A percentile compares a stretch with the other conserved stretches of the same genome.
These are phyloP conservation scores for Lagria hirta DNA, from an alignment of 2,888 invertebrate species.

Conservation along the genomic window DNA sequence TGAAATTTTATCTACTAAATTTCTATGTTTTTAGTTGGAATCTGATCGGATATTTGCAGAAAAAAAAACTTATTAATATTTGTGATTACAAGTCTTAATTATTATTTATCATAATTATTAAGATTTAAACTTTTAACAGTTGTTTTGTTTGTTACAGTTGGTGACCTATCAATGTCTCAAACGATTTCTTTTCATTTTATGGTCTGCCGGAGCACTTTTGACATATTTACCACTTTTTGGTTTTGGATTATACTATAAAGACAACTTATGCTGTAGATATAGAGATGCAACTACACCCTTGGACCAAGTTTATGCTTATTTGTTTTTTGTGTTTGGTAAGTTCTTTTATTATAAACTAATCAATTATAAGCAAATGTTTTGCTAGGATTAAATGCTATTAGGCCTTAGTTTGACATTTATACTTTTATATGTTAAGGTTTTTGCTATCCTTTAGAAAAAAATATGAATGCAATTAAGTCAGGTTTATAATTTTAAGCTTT, in stretches of 20 bases:
- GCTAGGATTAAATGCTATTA: no score
- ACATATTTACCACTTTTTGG: conserved; percentile 76
- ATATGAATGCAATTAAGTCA: no score
- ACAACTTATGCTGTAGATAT: conserved; percentile 66
- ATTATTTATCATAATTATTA: no score
- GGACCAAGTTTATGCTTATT: conserved; percentile 74
- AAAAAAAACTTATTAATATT: no score
- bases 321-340: conserved; percentile 77
- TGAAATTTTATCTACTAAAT: no score
- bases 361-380: conserved; percentile 3
- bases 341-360: conserved; percentile 19
- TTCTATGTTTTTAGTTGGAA: no score
- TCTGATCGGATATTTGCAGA: no score
- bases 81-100: no score
- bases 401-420: no score
- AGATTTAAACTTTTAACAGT: conserved; percentile 8
- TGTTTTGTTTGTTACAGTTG: conserved; percentile 62
- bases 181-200: conserved; percentile 67
- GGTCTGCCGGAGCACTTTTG: conserved; percentile 68
- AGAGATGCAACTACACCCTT: conserved; percentile 64
- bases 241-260: conserved; percentile 71
- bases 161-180: conserved; percentile 78
- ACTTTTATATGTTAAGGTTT: no score
- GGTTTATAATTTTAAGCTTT: no score
- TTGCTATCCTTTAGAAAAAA: no score